These are phyloP conservation scores for Colius striatus DNA, from an alignment of 2,113 vertebrate genomes.

Conservation along the genomic window DNA sequence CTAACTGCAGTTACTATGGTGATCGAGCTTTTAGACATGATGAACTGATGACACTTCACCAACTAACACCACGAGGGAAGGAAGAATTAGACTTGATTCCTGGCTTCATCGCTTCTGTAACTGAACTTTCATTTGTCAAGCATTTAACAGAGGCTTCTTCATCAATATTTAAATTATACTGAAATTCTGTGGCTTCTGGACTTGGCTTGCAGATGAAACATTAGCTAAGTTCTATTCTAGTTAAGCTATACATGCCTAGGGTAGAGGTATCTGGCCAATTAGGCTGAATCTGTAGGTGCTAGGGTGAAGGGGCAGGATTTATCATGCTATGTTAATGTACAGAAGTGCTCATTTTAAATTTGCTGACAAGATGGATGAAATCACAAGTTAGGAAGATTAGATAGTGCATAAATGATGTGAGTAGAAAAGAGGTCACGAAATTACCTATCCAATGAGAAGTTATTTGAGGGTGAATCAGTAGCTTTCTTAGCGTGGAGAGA, in stretches of 20 bases:
- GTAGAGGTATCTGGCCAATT: background rate
- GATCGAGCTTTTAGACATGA: conserved; percentile 69
- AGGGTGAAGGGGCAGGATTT: background rate
- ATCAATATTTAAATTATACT: background rate
- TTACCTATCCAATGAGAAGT: background rate
- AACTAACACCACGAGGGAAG: conserved; percentile 49
- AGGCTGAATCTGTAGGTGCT: background rate
- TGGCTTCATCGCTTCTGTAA: conserved; percentile 37
- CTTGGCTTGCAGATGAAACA: background rate
- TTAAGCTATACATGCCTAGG: background rate
- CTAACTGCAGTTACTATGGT: conserved; percentile 78
- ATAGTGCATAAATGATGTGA: background rate
- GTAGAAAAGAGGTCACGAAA: background rate
- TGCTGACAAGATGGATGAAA: background rate
- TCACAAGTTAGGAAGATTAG: background rate
- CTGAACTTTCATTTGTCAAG: conserved; percentile 27
- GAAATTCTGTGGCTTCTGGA: background rate
- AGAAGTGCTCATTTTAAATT: background rate
- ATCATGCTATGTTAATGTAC: background rate
- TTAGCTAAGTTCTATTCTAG: background rate
- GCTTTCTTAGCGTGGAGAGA: background rate
- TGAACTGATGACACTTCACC: conserved; percentile 74
- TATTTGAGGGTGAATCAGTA: background rate
- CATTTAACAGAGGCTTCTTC: conserved; percentile 7
- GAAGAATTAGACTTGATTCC: conserved; percentile 66